Percentiles rank a stretch among this genome's conserved stretches.
Evolutionary conservation across 2,797 vertebrate species (phyloP).

Genomic region (Trematomus bernacchii): DNA sequence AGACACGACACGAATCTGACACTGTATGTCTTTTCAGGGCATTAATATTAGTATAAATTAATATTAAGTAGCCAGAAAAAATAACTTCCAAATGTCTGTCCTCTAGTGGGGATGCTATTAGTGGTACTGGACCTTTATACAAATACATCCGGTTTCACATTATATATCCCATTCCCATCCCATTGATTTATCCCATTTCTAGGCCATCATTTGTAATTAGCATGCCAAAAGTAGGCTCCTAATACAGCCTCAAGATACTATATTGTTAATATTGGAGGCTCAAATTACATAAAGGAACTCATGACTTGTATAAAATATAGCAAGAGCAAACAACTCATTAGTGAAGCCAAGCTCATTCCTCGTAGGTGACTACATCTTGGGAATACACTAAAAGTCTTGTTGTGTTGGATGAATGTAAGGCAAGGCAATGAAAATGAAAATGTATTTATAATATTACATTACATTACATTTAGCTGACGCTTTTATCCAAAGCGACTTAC

Average conservation of each 20-base stretch:
- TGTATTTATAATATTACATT: no score
- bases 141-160: conserved; percentile 27
- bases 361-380: conserved; percentile 12
- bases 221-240: conserved; percentile 35
- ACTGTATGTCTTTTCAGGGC: no score
- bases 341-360: conserved; percentile 16
- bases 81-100: no score
- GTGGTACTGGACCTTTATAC: conserved; percentile 18
- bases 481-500: no score
- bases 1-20: no score
- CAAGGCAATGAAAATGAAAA: no score
- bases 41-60: no score
- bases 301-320: conserved; percentile 55
- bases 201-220: conserved; percentile 20
- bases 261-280: conserved; percentile 45
- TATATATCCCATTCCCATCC: conserved; percentile 24
- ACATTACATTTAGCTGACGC: no score
- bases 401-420: not conserved
- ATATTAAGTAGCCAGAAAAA: no score
- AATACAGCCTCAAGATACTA: conserved; percentile 47
- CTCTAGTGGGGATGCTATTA: no score
- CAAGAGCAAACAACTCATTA: conserved; percentile 40
- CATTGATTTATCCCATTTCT: conserved; percentile 47
- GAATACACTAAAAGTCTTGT: conserved; percentile 5
- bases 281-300: conserved; percentile 52